Percentiles rank a stretch among this genome's conserved stretches.
These are phyloP conservation scores for Lasioglossum zephyrum DNA, from an alignment of 2,888 invertebrate genomes.

Conservation along the genomic window DNA sequence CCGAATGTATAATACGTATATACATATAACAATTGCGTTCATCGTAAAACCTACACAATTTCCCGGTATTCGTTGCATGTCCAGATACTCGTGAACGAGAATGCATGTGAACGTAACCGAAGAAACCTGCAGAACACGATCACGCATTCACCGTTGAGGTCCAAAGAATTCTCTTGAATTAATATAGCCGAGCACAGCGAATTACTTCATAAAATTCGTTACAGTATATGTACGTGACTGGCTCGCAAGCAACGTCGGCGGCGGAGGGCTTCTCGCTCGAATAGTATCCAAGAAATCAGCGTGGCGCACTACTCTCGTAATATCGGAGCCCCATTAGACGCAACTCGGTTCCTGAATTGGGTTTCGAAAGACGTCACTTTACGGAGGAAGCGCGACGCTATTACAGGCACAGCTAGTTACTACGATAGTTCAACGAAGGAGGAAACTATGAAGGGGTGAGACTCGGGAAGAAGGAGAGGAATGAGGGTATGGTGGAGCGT, in stretches of 20 bases:
- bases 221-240: slow-evolving; percentile 45
- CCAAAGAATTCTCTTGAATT: neutral
- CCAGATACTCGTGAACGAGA: too few relatives aligned
- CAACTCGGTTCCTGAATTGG: slow-evolving; percentile 73
- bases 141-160: neutral
- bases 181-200: slow-evolving; percentile 4
- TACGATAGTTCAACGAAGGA: slow-evolving; percentile 70
- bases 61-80: neutral
- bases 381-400: slow-evolving; percentile 75
- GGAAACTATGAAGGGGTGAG: slow-evolving; percentile 38
- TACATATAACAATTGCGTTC: too few relatives aligned
- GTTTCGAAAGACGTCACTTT: slow-evolving; percentile 79
- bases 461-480: slow-evolving; percentile 51
- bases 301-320: slow-evolving; percentile 67
- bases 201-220: slow-evolving; percentile 48
- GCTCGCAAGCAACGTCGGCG: slow-evolving; percentile 25
- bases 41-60: too few relatives aligned
- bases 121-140: neutral
- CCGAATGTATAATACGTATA: too few relatives aligned
- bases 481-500: slow-evolving; percentile 66
- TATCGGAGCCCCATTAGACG: slow-evolving; percentile 74
- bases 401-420: slow-evolving; percentile 79
- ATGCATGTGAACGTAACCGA: neutral
- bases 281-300: slow-evolving; percentile 70
- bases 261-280: slow-evolving; percentile 31